Evolutionary conservation across 2,797 vertebrate species (phyloP).

Genomic region (Babyrousa celebensis): DNA sequence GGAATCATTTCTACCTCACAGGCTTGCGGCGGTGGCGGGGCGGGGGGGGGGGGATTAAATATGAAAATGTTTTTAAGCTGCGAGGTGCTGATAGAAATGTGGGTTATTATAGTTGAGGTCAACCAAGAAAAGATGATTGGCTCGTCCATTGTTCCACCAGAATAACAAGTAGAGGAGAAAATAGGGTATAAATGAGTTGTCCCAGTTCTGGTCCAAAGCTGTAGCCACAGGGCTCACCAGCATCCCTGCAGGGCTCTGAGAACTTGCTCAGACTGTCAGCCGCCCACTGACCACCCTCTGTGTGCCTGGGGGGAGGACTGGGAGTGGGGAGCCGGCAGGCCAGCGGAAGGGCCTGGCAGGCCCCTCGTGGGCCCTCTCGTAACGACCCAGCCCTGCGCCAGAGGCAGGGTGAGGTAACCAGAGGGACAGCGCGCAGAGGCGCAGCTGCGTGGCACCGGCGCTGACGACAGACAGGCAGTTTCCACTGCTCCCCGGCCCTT

Average conservation of each 20-base stretch:
- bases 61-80: neutral
- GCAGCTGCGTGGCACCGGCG: slow-evolving; percentile 56
- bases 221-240: neutral
- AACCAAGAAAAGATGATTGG: neutral
- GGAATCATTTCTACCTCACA: neutral
- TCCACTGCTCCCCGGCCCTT: slow-evolving; percentile 44
- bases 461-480: slow-evolving; percentile 37
- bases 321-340: neutral
- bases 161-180: slow-evolving; percentile 56
- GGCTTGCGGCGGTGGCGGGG: neutral
- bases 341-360: neutral
- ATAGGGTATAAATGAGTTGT: neutral
- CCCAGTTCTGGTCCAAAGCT: slow-evolving; percentile 40
- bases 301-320: neutral
- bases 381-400: slow-evolving; percentile 38
- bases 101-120: neutral
- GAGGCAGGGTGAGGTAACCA: slow-evolving; percentile 75
- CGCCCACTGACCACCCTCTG: neutral
- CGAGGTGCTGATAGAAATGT: neutral
- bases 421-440: slow-evolving; percentile 72
- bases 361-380: neutral
- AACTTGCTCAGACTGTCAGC: neutral
- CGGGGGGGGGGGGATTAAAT: neutral
- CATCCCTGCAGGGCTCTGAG: neutral
- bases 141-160: neutral